Base-by-base conservation (phyloP, 2,888 invertebrate species). In the Perizoma flavofasciatum region DNA sequence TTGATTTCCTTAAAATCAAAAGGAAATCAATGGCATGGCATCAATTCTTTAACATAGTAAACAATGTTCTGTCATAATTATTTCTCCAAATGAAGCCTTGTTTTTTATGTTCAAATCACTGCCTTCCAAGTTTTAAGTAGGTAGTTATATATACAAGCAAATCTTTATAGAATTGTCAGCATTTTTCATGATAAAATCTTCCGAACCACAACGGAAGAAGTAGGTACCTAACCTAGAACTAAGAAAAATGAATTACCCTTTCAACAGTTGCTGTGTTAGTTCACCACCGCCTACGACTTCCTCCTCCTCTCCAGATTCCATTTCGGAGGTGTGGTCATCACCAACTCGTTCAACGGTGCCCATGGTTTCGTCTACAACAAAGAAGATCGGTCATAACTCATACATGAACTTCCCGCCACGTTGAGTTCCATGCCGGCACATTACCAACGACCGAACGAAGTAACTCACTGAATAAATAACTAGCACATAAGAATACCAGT, bases 271-370 rank as follows among this genome's bases (percentile, higher is more conserved):
- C 73, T 86, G 83, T 58, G 91, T 82, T 71, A 88, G 74, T 78
- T 90, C 89, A 45, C 93, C 93, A 53, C 93, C 93, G 49, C 93
- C 89, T 22, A 91, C 88, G 47, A 92, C 92, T 74, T 93, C 94
- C 69, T 94, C 94, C 57, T 95, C 95, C 64, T 95, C 95, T 41
- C 94, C 93, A 46, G 95, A 94, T 79, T 95, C 95, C 74, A 94
- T 86, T 66, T 94, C 94, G 61, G 94, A 94, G 63, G 94, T 93
- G 67, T 82, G 82, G 77, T 94, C 93, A 80, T 95, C 94, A 65
- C 93, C 94, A 75, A 93, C 93, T 71, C 93, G 94, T 79, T 95
- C 95, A 72, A 95, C 94, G 72, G 94, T 92, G 86, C 94, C 93
- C 95, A 95, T 95, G 82, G 71, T 84, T 66, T 67, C 69, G 76